A percentile compares a stretch with the other conserved stretches of the same genome.
Conservation (phyloP, 2,113 vertebrate genomes). For the Pandion haliaetus region DNA sequence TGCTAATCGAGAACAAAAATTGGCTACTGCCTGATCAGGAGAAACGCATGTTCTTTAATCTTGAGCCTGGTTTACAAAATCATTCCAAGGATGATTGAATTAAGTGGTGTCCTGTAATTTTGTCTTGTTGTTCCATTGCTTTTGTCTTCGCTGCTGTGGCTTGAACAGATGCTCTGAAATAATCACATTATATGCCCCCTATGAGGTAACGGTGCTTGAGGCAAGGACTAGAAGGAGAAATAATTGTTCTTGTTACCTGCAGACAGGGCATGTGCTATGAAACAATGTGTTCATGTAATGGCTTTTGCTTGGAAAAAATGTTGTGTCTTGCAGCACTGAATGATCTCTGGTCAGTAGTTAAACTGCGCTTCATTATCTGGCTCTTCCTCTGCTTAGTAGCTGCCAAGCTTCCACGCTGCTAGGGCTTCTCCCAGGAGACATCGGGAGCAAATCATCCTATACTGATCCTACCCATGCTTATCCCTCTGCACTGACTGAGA, state of each 20-base stretch:
- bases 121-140: not conserved
- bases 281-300: not conserved
- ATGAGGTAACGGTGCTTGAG: not conserved
- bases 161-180: constrained; percentile 20
- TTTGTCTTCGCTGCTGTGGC: not conserved
- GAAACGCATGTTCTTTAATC: not conserved
- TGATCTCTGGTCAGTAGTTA: not conserved
- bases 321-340: not conserved
- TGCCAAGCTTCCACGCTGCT: not conserved
- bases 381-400: not conserved
- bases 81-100: constrained; percentile 13
- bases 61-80: not conserved
- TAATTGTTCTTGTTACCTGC: constrained; percentile 16
- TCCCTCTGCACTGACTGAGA: not conserved
- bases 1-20: not conserved
- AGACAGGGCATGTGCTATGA: not conserved
- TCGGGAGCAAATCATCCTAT: not conserved
- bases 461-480: not conserved
- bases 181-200: not conserved
- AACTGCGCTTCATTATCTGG: not conserved
- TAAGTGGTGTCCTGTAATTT: constrained; percentile 28
- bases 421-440: not conserved
- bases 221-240: not conserved
- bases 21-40: not conserved
- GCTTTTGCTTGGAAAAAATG: not conserved